Base-by-base conservation (phyloP, 92 coral and sea anemone species). In the Parazoanthus atlanticus region DNA sequence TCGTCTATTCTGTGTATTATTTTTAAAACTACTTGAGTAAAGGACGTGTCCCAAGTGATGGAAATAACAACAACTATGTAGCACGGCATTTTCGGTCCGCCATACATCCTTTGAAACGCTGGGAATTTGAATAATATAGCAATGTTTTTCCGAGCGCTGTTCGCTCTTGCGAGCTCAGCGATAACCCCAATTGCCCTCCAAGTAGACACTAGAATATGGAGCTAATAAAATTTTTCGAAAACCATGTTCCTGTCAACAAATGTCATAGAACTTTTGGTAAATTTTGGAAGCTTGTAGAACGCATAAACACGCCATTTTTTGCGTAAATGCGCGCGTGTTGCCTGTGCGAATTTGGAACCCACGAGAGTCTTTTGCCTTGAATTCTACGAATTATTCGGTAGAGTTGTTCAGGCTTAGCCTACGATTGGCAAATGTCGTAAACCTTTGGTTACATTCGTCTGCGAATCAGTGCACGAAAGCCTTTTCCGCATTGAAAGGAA, bases 151-250 rank as follows among this genome's bases (percentile, higher is more conserved):
- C 31, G 8, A 40, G 82, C 11, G 36, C 25, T 46, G 6, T 16
- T 1, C 19, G 76, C 19, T 69, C n/a, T 69, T 32, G 15, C 76
- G 76, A 10, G 72, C 29, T 26, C 29, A 15, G 56, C 38, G 82
- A 78, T 78, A 78, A 78, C 82, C 82, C 66, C 82, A 78, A 78
- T 78, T 43, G 66, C 82, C 64, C 82, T 78, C 21, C 15, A 52
- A 78, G 66, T 78, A 13, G 82, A 52, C 65, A 75, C 46, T n/a
- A 26, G 21, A n/a, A 28, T 78, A 30, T 46, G 61, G 33, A 26
- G 61, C 81, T 49, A 26, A 78, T n/a, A 78, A n/a, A 12, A 26
- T 47, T 78, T 32, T 19, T 75, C 31, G 79, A 34, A 41, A 33
- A 19, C 58, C 19, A 12, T 12, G 69, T 61, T 61, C 69, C 69